Base-by-base conservation (phyloP, 2,113 vertebrate species). In the Archocentrus centrarchus region DNA sequence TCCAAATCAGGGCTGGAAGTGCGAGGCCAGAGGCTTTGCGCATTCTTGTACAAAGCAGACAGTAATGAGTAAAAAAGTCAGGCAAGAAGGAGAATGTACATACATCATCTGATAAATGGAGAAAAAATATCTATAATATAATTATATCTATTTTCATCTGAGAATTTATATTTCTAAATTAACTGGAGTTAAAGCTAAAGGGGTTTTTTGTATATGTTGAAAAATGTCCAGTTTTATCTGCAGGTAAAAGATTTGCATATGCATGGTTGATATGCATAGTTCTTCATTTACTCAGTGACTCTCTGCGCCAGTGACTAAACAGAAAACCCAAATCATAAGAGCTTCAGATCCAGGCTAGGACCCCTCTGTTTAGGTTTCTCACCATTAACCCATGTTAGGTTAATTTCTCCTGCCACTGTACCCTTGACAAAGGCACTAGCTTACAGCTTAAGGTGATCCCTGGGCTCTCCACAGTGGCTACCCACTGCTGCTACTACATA, bases 31-130 rank as follows among this genome's bases (percentile, higher is more conserved):
- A 81, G 70, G 70, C 86, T 87, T 86, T 77, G 77, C 75, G 63
- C 44, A 79, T 91, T 87, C 50, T 83, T 85, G 79, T 62, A 90
- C 70, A 90, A 86, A 88, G 76, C 58, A 44, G 77, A 81, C 87
- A 37, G 60, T 88, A 91, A 88, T 87, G 83, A 91, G 83, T 3
- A 77, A 83, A 64, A 80, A 47, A 79, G 59, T 44, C 59, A 62
- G 13, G 3, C 37, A 0, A 66, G 60, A 39, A 77, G 32, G 41
- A 44, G 77, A 24, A 20, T 37, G 30, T 22, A 14, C 84, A 87
- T 85, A 57, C 24, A 59, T 85, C 35, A 30, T 24, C 57, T 55
- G 80, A 60, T 64, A 77, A 81, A 76, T 14, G 39, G 27, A 63
- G 64, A 39, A n/a, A 44, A 3, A 82, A 75, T 0, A 14, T 70